Conservation (phyloP, 2,797 vertebrate species). For the Chloroceryle amazona region DNA sequence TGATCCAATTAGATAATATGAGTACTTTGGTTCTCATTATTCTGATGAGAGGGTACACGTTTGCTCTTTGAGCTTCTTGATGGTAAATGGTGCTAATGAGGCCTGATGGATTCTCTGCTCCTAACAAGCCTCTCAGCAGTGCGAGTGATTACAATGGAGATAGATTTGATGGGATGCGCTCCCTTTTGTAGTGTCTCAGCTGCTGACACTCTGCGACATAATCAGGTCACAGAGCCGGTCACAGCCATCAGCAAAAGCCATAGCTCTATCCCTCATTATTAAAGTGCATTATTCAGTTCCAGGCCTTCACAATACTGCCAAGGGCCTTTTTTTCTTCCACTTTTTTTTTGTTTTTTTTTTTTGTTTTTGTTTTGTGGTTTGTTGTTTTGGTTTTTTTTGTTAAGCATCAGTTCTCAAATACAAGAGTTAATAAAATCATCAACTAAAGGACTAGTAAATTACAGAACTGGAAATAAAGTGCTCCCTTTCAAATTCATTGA, state of each 20-base stretch:
- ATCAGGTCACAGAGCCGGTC: slow-evolving; percentile 93
- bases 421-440: slow-evolving; percentile 74
- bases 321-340: slow-evolving; percentile 33
- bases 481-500: slow-evolving; percentile 60
- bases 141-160: slow-evolving; percentile 85
- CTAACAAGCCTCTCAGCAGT: slow-evolving; percentile 85
- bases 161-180: slow-evolving; percentile 88
- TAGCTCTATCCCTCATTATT: slow-evolving; percentile 89
- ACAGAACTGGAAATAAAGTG: slow-evolving; percentile 65
- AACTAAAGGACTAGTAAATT: slow-evolving; percentile 67
- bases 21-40: slow-evolving; percentile 59
- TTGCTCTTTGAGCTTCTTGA: slow-evolving; percentile 77
- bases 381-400: background rate
- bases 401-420: slow-evolving; percentile 68
- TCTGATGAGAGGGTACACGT: slow-evolving; percentile 65
- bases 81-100: slow-evolving; percentile 89
- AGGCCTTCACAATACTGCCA: slow-evolving; percentile 84
- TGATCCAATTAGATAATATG: slow-evolving; percentile 66
- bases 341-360: background rate
- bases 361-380: background rate
- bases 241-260: slow-evolving; percentile 89
- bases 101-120: slow-evolving; percentile 85
- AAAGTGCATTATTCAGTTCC: slow-evolving; percentile 87
- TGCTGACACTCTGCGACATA: slow-evolving; percentile 91
- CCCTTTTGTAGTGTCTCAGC: slow-evolving; percentile 91